A percentile compares a stretch with the other conserved stretches of the same genome.
These are phyloP conservation scores for Pogonomyrmex barbatus DNA, from an alignment of 1,140 invertebrate species.

Conservation along the genomic window DNA sequence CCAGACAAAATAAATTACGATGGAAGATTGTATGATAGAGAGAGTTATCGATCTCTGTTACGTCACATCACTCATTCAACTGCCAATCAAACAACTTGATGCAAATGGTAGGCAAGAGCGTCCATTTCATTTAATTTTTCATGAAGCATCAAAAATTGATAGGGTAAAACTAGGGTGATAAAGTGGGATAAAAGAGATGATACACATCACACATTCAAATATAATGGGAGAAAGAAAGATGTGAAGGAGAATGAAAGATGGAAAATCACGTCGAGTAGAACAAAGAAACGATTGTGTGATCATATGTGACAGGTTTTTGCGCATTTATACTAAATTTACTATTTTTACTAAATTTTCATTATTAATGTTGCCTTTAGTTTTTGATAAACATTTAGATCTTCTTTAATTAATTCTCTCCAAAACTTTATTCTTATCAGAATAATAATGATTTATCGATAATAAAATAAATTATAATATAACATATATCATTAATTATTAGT, in stretches of 20 bases:
- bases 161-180: not conserved
- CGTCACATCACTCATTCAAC: constrained; percentile 26
- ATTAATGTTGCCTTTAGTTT: not conserved
- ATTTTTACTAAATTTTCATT: not conserved
- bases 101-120: not conserved
- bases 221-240: not conserved
- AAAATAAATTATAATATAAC: not conserved
- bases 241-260: not conserved
- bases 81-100: constrained; percentile 25
- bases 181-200: not conserved
- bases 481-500: not conserved
- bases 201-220: not conserved
- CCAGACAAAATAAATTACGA: not conserved
- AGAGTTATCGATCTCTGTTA: constrained; percentile 33
- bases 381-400: not conserved
- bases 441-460: constrained; percentile 4
- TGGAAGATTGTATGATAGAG: not conserved
- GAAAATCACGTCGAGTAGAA: constrained; percentile 4
- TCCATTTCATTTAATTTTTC: constrained; percentile 20
- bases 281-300: not conserved
- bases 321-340: not conserved
- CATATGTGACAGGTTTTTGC: too few species aligned
- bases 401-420: not conserved
- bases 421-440: not conserved
- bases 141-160: constrained; percentile 30